Evolutionary conservation across 2,113 vertebrate species (phyloP).

Genomic region (Phylloscopus whistleri): DNA sequence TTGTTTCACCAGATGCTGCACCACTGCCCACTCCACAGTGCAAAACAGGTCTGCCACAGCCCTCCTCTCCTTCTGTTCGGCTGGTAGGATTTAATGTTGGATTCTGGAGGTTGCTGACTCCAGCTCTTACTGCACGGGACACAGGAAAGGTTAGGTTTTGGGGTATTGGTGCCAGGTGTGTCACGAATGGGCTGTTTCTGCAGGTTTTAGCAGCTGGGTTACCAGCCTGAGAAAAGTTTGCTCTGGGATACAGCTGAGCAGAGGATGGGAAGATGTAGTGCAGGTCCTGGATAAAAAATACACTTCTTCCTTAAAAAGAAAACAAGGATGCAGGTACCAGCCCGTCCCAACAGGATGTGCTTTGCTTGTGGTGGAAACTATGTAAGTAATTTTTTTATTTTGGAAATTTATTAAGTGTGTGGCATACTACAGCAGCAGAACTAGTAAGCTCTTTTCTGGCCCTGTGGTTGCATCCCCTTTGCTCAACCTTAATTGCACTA

Average conservation of each 20-base stretch:
- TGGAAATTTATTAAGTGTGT: not conserved
- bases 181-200: not conserved
- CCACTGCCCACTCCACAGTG: accelerated
- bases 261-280: not conserved
- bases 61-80: not conserved
- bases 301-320: not conserved
- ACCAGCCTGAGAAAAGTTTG: not conserved
- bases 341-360: not conserved
- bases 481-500: not conserved
- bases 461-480: not conserved
- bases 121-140: accelerated
- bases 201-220: not conserved
- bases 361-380: not conserved
- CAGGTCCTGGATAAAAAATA: not conserved
- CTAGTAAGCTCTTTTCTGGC: not conserved
- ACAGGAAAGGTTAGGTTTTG: not conserved
- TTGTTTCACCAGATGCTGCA: not conserved
- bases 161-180: not conserved
- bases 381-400: not conserved
- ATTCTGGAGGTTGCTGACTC: not conserved
- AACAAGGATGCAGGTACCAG: not conserved
- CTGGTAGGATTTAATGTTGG: not conserved
- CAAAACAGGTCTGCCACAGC: accelerated
- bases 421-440: not conserved
- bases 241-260: not conserved